phyloP scores from a whole-genome alignment of 1,140 invertebrate genomes.

The Drosophila ohnishii region DNA sequence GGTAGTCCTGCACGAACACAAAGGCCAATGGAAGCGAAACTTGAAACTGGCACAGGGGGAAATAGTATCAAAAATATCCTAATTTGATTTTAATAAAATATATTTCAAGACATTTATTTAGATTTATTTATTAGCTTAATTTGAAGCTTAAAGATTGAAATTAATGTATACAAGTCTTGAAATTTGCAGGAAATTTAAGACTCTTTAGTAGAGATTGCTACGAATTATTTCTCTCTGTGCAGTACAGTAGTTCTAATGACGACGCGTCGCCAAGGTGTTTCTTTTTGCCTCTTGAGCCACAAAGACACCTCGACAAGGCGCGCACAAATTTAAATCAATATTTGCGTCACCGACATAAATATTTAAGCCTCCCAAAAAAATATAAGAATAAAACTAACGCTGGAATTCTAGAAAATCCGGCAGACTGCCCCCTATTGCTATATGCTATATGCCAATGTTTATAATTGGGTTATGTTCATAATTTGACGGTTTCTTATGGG shows the following conservation, averaged over 20 bases:
- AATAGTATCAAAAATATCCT: neutral
- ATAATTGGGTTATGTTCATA: conserved; percentile 67
- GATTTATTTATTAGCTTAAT: no score
- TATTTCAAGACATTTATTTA: no score
- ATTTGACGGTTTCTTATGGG: conserved; percentile 65
- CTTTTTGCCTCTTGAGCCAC: conserved; percentile 17
- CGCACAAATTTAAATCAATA: conserved; percentile 68
- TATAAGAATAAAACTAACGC: conserved; percentile 1
- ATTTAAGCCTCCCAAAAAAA: conserved; percentile 36
- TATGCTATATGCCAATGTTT: conserved; percentile 39
- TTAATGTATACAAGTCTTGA: neutral
- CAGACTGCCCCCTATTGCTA: conserved; percentile 18
- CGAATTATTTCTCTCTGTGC: neutral
- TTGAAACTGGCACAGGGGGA: conserved; percentile 16
- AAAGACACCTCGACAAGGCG: conserved; percentile 26
- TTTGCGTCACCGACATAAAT: conserved; percentile 72
- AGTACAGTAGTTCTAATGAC: neutral
- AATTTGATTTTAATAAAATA: neutral
- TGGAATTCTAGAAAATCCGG: conserved; percentile 17
- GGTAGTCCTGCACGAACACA: conserved; percentile 14
- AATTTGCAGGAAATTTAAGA: no score
- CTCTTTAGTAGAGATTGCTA: no score
- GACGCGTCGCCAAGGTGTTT: conserved; percentile 23
- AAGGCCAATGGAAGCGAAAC: conserved; percentile 12
- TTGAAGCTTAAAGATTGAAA: neutral